These are phyloP conservation scores for Phyllotreta cruciferae DNA, from an alignment of 2,888 invertebrate species.

Conservation along the genomic window DNA sequence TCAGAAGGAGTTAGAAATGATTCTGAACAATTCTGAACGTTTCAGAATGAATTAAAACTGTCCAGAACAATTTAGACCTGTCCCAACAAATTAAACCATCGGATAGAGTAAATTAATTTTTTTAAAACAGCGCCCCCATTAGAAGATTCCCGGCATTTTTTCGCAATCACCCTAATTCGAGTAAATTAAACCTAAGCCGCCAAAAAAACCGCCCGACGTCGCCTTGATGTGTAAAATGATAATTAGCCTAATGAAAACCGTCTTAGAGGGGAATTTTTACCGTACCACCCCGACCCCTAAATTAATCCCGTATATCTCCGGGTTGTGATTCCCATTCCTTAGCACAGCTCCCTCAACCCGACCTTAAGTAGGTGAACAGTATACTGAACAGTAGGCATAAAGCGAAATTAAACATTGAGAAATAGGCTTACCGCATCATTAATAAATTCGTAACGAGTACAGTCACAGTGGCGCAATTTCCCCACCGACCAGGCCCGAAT, in stretches of 20 bases:
- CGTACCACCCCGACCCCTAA: slow-evolving; percentile 26
- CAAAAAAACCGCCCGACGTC: too few species aligned
- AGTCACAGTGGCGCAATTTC: not conserved
- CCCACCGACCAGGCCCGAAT: not conserved
- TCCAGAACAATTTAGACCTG: too few species aligned
- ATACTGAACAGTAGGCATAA: slow-evolving; percentile 32
- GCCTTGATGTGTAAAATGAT: too few species aligned
- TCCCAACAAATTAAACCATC: too few species aligned
- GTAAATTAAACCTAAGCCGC: too few species aligned
- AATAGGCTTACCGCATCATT: slow-evolving; percentile 42
- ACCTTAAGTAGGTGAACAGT: slow-evolving; percentile 28
- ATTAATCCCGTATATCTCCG: slow-evolving; percentile 26
- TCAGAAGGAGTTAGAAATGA: too few species aligned
- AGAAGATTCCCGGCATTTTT: too few species aligned
- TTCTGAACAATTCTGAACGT: too few species aligned
- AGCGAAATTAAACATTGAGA: slow-evolving; percentile 42
- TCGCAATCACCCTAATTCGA: too few species aligned
- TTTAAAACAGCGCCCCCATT: too few species aligned
- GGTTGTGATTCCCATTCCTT: slow-evolving; percentile 30
- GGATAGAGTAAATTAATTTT: too few species aligned
- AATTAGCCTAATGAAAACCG: slow-evolving; percentile 23
- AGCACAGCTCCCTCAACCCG: slow-evolving; percentile 14
- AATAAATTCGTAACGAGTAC: slow-evolving; percentile 40
- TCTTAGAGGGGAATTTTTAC: slow-evolving; percentile 26
- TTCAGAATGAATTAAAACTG: too few species aligned